Evolutionary conservation across 2,888 invertebrate genomes (phyloP).

Genomic region (Netelia fuscicornis): DNA sequence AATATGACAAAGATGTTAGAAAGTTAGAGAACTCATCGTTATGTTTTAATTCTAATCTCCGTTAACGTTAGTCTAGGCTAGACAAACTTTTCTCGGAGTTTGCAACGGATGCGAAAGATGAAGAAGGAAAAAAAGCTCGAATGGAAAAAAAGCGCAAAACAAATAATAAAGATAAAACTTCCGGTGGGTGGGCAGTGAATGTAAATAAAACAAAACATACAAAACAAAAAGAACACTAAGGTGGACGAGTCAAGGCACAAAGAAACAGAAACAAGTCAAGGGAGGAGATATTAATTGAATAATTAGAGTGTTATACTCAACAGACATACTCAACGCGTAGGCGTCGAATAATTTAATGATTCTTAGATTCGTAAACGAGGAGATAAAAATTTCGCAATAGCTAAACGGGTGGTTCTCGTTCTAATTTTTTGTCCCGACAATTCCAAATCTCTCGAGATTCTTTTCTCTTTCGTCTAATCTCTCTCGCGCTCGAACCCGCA

Average conservation of each 20-base stretch:
- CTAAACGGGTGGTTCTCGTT: neutral
- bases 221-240: slow-evolving; percentile 22
- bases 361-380: slow-evolving; percentile 60
- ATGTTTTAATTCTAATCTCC: slow-evolving; percentile 78
- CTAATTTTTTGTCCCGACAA: neutral
- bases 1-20: slow-evolving; percentile 81
- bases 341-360: slow-evolving; percentile 61
- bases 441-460: neutral
- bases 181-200: slow-evolving; percentile 46
- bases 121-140: slow-evolving; percentile 33
- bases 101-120: slow-evolving; percentile 37
- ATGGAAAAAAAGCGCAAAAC: slow-evolving; percentile 9
- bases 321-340: slow-evolving; percentile 67
- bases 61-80: slow-evolving; percentile 73
- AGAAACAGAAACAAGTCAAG: slow-evolving; percentile 53
- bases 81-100: slow-evolving; percentile 57
- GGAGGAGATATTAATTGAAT: slow-evolving; percentile 59
- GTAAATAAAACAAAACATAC: slow-evolving; percentile 52
- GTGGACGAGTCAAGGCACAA: slow-evolving; percentile 75
- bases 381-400: slow-evolving; percentile 25
- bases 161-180: slow-evolving; percentile 12
- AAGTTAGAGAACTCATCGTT: slow-evolving; percentile 74
- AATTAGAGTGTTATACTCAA: slow-evolving; percentile 60
- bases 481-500: neutral
- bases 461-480: neutral